phyloP scores from a whole-genome alignment of 1,140 invertebrate genomes.

The Drosophila parvula region DNA sequence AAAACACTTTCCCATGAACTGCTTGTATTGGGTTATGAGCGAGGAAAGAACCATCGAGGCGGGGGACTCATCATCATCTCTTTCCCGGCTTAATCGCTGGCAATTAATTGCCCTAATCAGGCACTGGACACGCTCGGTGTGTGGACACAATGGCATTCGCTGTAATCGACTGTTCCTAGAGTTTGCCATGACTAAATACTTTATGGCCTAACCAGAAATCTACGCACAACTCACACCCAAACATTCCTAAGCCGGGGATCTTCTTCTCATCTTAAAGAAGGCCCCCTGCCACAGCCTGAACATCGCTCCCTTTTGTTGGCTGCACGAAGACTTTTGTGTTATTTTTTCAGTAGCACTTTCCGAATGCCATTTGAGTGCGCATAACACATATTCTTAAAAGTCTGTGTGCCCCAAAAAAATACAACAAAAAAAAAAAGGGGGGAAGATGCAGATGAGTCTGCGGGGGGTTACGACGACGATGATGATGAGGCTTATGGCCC shows the following conservation, averaged over 20 bases:
- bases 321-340: constrained; percentile 76
- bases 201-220: constrained; percentile 46
- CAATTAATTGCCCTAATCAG: constrained; percentile 78
- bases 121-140: constrained; percentile 42
- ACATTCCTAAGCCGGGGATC: constrained; percentile 27
- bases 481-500: constrained; percentile 46
- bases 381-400: constrained; percentile 78
- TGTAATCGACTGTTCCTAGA: constrained; percentile 71
- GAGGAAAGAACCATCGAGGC: not conserved
- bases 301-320: constrained; percentile 57
- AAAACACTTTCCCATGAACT: constrained; percentile 40
- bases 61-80: constrained; percentile 8
- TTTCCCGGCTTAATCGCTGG: constrained; percentile 44
- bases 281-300: not conserved
- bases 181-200: constrained; percentile 44
- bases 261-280: constrained; percentile 7
- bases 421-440: constrained; percentile 1
- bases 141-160: constrained; percentile 48
- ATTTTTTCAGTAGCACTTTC: constrained; percentile 80
- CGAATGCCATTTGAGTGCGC: constrained; percentile 80
- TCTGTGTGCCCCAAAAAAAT: constrained; percentile 37
- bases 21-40: not conserved
- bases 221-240: constrained; percentile 12
- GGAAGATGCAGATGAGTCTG: constrained; percentile 30
- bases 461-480: not conserved